These are phyloP conservation scores for Leptinotarsa undecemlineata DNA, from an alignment of 1,140 invertebrate species.

Conservation along the genomic window DNA sequence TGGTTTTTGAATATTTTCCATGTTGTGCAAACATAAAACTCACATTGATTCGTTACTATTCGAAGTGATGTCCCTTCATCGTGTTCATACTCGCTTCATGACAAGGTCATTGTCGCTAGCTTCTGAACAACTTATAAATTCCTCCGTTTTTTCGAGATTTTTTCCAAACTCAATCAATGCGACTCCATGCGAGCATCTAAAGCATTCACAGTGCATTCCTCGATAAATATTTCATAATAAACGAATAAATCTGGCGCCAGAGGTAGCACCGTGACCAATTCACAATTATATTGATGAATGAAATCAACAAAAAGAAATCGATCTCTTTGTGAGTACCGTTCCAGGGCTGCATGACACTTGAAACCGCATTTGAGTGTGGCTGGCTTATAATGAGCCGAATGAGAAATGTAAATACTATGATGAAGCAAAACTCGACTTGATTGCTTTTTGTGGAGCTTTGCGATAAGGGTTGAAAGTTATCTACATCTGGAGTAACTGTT, in stretches of 20 bases:
- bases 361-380: neutral
- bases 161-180: too few relatives aligned
- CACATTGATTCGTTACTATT: too few relatives aligned
- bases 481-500: too few relatives aligned
- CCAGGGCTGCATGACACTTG: conserved; percentile 1
- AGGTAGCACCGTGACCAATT: conserved; percentile 18
- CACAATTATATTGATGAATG: conserved; percentile 17
- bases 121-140: too few relatives aligned
- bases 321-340: conserved; percentile 11
- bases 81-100: too few relatives aligned
- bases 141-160: too few relatives aligned
- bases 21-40: too few relatives aligned
- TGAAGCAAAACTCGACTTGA: conserved; percentile 14
- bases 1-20: too few relatives aligned
- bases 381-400: conserved; percentile 18
- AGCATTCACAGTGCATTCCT: neutral
- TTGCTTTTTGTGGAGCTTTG: conserved; percentile 11
- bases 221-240: neutral
- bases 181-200: too few relatives aligned
- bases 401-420: conserved; percentile 20
- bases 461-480: too few relatives aligned
- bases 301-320: conserved; percentile 23
- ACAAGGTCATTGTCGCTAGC: too few relatives aligned
- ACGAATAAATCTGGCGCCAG: conserved; percentile 10
- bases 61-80: too few relatives aligned